Conservation (phyloP, 2,888 invertebrate species). For the Diogma glabrata region DNA sequence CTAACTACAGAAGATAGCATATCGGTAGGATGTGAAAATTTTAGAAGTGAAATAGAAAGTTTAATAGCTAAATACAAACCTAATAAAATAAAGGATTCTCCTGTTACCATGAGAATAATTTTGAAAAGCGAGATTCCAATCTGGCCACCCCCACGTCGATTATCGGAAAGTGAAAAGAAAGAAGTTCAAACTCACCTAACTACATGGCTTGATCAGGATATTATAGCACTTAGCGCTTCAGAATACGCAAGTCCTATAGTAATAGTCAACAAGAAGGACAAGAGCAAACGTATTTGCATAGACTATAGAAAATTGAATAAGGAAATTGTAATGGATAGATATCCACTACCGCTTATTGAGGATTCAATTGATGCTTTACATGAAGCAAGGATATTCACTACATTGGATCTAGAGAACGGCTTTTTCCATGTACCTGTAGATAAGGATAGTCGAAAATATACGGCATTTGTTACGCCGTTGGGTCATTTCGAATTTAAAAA, state of each 20-base stretch:
- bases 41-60: no score
- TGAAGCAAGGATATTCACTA: background rate
- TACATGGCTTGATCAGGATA: background rate
- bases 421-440: background rate
- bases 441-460: background rate
- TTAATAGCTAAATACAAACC: no score
- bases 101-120: no score
- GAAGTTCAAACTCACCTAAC: background rate
- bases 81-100: no score
- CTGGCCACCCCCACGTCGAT: no score
- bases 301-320: background rate
- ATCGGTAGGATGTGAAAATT: no score
- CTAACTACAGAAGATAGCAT: no score
- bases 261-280: background rate
- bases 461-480: background rate
- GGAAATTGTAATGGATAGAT: background rate
- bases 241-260: background rate
- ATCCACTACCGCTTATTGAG: background rate
- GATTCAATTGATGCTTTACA: background rate
- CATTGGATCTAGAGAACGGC: background rate
- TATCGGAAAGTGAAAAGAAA: background rate
- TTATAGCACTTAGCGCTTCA: background rate
- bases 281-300: background rate
- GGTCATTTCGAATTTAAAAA: background rate
- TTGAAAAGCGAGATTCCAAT: no score